Evolutionary conservation across 2,113 vertebrate species (phyloP), one percentile per base, ranked within the genome.

Genomic region (Cavia aperea): DNA sequence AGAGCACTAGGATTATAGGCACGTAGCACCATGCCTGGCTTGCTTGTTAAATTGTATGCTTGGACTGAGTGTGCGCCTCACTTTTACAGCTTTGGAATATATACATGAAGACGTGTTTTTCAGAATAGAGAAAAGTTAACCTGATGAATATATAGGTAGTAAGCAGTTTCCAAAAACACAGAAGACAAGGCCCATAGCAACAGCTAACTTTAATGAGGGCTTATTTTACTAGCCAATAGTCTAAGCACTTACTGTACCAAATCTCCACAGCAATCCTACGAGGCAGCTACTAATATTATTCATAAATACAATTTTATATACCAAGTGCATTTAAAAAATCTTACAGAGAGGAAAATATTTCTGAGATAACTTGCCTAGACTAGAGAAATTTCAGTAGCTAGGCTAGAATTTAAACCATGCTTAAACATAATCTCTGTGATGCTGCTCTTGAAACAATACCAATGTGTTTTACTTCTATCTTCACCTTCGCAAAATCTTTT

Each of bases 181-280:
- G 3, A 51, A 63, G 3, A 62, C 23, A 60, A 68, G 21, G 6
- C 88, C 29, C 13, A 73, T 15, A 84, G 8, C 33, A 65, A 51
- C 3, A 58, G 60, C 23, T 82, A 94, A 94, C 33, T 88, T 84
- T 21, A 89, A 36, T 16, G 56, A 86, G 26, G 63, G 18, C 29
- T 88, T 83, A 66, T 23, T 63, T 77, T 95, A 43, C 12, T 29
- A 79, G 36, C n/a, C 62, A 86, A 86, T 86, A 92, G 84, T 87
- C 63, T 33, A 81, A 82, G 39, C 24, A 73, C 56, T 88, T 72
- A 58, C 29, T 43, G n/a, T 81, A 85, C 15, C 46, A 77, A 89
- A 79, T 82, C 21, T 7, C 86, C 56, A 68, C 1, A 95, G 29
- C 4, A 70, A 83, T 6, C 18, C 68, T 68, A 56, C 1, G 39